Evolutionary conservation across 1,140 invertebrate species (phyloP).

Genomic region (Hetaerina americana): DNA sequence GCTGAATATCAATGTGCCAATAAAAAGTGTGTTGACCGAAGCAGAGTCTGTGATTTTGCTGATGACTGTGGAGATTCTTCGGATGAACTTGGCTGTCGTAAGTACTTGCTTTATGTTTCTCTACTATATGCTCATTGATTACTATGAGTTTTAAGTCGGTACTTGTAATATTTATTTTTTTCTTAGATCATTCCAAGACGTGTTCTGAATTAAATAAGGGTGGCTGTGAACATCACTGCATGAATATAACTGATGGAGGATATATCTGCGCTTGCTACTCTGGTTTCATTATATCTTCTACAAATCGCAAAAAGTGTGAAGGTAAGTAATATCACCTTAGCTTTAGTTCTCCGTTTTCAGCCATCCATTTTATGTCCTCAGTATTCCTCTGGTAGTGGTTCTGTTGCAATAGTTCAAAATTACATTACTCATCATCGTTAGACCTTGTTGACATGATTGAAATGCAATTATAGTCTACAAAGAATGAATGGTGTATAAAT

Average conservation of each 20-base stretch:
- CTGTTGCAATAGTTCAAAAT: too few relatives aligned
- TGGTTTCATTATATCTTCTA: slow-evolving; percentile 66
- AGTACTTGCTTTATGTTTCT: slow-evolving; percentile 25
- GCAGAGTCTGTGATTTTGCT: slow-evolving; percentile 68
- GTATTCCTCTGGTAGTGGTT: too few relatives aligned
- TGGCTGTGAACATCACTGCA: slow-evolving; percentile 88
- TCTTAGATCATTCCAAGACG: slow-evolving; percentile 46
- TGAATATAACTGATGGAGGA: slow-evolving; percentile 65
- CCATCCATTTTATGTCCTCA: too few relatives aligned
- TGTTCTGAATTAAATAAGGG: slow-evolving; percentile 62
- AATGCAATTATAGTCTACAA: too few relatives aligned
- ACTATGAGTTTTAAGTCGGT: slow-evolving; percentile 3
- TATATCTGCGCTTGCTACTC: slow-evolving; percentile 77
- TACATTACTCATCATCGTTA: too few relatives aligned
- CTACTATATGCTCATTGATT: slow-evolving; percentile 1
- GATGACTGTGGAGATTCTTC: slow-evolving; percentile 73
- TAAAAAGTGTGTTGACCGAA: slow-evolving; percentile 70
- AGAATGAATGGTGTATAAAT: too few relatives aligned
- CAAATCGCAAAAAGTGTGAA: slow-evolving; percentile 61
- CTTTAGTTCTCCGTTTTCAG: too few relatives aligned
- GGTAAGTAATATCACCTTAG: slow-evolving; percentile 31
- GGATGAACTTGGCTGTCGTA: slow-evolving; percentile 82
- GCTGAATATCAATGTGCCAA: slow-evolving; percentile 82
- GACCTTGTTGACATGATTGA: too few relatives aligned
- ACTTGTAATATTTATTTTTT: slow-evolving; percentile 9